Conservation (phyloP, 2,888 invertebrate species). For the Pyrgus malvae region DNA sequence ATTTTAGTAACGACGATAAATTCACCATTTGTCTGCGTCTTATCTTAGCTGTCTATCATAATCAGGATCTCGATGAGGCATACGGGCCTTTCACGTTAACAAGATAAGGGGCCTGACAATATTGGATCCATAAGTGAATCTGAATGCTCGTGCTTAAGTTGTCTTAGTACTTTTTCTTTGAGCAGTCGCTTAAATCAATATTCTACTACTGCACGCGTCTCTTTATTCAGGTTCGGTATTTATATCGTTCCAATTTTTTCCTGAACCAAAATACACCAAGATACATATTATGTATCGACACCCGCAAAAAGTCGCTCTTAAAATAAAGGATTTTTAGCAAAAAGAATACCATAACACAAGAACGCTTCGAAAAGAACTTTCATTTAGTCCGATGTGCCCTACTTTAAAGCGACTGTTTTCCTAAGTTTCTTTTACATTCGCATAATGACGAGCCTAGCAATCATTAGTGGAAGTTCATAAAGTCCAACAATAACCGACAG, state of each 20-base stretch:
- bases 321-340: conserved; percentile 13
- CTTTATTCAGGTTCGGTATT: conserved; percentile 1
- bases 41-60: conserved; percentile 63
- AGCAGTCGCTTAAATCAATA: conserved; percentile 11
- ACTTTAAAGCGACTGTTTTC: conserved; percentile 22
- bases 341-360: conserved; percentile 17
- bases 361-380: conserved; percentile 23
- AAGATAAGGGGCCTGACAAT: conserved; percentile 39
- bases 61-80: conserved; percentile 50
- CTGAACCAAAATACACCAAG: too few relatives aligned
- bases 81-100: conserved; percentile 43
- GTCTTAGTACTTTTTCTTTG: conserved; percentile 19
- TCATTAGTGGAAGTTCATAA: conserved; percentile 21
- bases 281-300: conserved; percentile 4
- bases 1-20: conserved; percentile 16
- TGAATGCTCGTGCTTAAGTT: conserved; percentile 25
- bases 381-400: conserved; percentile 24
- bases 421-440: conserved; percentile 18
- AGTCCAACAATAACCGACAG: conserved; percentile 16
- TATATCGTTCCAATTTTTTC: neutral
- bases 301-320: conserved; percentile 13
- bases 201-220: conserved; percentile 4
- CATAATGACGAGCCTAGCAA: conserved; percentile 26
- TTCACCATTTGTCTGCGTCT: conserved; percentile 43
- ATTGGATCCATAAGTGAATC: conserved; percentile 29